Evolutionary conservation across 2,797 vertebrate genomes (phyloP).

Genomic region (Morelia viridis): DNA sequence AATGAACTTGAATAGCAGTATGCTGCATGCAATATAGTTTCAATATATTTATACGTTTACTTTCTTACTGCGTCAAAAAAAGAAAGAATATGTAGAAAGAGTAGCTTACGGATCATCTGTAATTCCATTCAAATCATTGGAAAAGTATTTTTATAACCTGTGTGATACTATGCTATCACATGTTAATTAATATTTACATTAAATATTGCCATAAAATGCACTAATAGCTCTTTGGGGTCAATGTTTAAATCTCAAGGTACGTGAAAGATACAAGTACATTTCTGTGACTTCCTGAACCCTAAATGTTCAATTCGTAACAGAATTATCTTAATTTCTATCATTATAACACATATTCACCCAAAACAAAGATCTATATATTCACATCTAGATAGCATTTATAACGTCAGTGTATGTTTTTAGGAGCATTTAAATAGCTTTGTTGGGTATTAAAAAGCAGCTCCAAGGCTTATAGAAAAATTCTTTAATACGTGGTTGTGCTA

Average conservation of each 20-base stretch:
- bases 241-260: background rate
- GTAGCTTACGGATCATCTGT: conserved; percentile 45
- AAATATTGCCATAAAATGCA: conserved; percentile 43
- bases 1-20: conserved; percentile 30
- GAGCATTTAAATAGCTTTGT: conserved; percentile 12
- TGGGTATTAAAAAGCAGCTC: background rate
- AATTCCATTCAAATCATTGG: conserved; percentile 43
- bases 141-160: conserved; percentile 40
- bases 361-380: conserved; percentile 41
- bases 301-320: background rate
- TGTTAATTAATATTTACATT: conserved; percentile 32
- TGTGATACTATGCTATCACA: conserved; percentile 36
- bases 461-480: conserved; percentile 28
- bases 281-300: background rate
- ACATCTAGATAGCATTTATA: conserved; percentile 37
- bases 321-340: conserved; percentile 52
- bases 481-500: conserved; percentile 36
- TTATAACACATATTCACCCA: conserved; percentile 28
- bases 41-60: conserved; percentile 61
- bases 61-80: conserved; percentile 54
- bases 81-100: conserved; percentile 44
- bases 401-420: conserved; percentile 9
- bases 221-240: conserved; percentile 13
- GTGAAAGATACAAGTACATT: background rate
- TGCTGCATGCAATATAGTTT: conserved; percentile 57